phyloP scores from a whole-genome alignment of 1,140 invertebrate species.

The Ceratina calcarata region DNA sequence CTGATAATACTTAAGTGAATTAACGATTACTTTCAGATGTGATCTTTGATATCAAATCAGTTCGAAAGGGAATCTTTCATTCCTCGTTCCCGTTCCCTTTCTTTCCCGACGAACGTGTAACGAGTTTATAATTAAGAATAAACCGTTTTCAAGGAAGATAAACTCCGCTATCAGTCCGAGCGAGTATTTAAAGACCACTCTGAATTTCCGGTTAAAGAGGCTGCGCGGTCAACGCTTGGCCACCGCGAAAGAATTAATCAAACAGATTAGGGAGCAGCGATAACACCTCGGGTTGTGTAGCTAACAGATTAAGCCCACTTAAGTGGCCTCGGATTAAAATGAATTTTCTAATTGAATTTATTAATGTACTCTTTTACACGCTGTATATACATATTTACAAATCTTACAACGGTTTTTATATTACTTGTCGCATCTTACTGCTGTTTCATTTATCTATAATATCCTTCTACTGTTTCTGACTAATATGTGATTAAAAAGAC shows the following conservation, averaged over 20 bases:
- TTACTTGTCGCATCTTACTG: constrained; percentile 24
- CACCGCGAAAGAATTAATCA: not conserved
- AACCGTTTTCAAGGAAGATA: not conserved
- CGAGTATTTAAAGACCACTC: constrained; percentile 7
- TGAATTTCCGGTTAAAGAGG: constrained; percentile 18
- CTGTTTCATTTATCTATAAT: not conserved
- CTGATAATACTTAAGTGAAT: too few species aligned
- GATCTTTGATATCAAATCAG: not conserved
- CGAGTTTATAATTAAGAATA: constrained; percentile 9
- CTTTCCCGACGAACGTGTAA: not conserved
- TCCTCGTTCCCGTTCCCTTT: not conserved
- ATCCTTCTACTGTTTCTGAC: not conserved
- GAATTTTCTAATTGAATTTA: constrained; percentile 29
- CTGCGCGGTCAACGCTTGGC: not conserved
- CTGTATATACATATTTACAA: constrained; percentile 43
- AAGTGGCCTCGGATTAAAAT: not conserved
- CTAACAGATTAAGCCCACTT: not conserved
- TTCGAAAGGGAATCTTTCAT: not conserved
- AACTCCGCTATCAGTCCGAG: not conserved
- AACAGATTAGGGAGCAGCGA: not conserved
- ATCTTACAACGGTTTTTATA: not conserved
- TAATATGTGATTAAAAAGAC: not conserved
- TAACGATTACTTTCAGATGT: too few species aligned
- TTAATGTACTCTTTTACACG: constrained; percentile 4
- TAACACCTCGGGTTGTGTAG: not conserved